Base-by-base conservation (phyloP, 2,797 vertebrate species). In the Ispidina picta region DNA sequence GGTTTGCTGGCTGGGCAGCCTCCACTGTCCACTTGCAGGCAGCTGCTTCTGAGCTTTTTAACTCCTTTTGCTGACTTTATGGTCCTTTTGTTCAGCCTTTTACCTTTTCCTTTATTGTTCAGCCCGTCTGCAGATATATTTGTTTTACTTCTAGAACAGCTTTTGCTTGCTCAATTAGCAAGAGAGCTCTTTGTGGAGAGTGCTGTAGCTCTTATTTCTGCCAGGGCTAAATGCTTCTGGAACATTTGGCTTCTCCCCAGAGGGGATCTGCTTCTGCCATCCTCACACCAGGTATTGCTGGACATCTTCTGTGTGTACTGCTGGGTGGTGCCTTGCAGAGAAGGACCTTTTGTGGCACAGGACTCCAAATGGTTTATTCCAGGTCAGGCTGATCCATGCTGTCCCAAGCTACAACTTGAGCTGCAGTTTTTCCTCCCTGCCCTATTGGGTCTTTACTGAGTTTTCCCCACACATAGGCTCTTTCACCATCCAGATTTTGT, bases 401-500 rank as follows among this genome's bases (percentile, higher is more conserved):
- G 56, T 76, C 64, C 52, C 35, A 37, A 44, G 59, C 72, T 65
- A 10, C 1, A 8, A 62, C 64, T 76, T 88, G 48, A 88, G 52
- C 69, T 80, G 78, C 75, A 93, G 2, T 62, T 88, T 88, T 65
- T 95, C 69, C 86, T 88, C 90, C 78, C 59, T 94, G 88, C 88
- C 81, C 94, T 92, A 10, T 87, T 93, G 83, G 83, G 83, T 92
- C 81, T 89, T 29, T 79, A 35, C 72, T 3, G 3, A 74, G 62
- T 79, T 92, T 93, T 94, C 84, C 73, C 49, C 56, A 69, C 66
- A 86, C 82, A 66, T n/a, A 49, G 70, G 63, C 69, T 95, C 92
- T 95, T 96, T 90, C 94, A 93, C 89, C 93, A 95, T 93, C 82
- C 79, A 9, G 55, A 69, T 43, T 83, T 90, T 92, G 92, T 71